Evolutionary conservation across 2,888 invertebrate species (phyloP).

Genomic region (Empis stercorea): DNA sequence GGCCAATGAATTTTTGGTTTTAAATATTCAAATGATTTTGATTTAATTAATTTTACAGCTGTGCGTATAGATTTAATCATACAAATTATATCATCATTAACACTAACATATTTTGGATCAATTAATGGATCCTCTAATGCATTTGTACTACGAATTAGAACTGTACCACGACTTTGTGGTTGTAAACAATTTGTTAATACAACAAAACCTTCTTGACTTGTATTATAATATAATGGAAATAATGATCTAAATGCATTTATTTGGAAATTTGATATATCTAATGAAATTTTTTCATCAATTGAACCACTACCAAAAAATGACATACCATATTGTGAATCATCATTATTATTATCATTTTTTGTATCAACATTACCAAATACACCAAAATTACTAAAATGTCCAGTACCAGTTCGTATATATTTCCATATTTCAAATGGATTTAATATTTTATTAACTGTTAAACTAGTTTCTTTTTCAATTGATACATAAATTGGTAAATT

Average conservation of each 20-base stretch:
- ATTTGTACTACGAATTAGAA: conserved; percentile 45
- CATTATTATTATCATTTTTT: no score
- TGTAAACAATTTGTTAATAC: conserved; percentile 52
- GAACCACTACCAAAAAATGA: conserved; percentile 55
- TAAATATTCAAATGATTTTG: conserved; percentile 44
- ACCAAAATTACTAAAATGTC: conserved; percentile 40
- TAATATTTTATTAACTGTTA: conserved; percentile 47
- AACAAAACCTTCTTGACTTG: conserved; percentile 54
- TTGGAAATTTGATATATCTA: conserved; percentile 53
- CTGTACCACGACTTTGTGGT: conserved; percentile 55
- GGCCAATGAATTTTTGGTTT: conserved; percentile 55
- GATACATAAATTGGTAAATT: conserved; percentile 56
- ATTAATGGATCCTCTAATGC: conserved; percentile 51
- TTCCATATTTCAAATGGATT: conserved; percentile 40
- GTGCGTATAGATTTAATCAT: conserved; percentile 48
- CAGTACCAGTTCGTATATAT: conserved; percentile 42
- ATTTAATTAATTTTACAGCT: conserved; percentile 39
- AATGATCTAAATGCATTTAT: conserved; percentile 48
- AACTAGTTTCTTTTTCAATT: conserved; percentile 43
- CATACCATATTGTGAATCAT: conserved; percentile 40
- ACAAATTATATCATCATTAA: conserved; percentile 48
- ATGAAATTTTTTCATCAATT: conserved; percentile 50
- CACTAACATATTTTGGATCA: conserved; percentile 59
- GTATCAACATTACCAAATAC: conserved; percentile 46
- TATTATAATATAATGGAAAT: conserved; percentile 52